Evolutionary conservation across 2,797 vertebrate genomes (phyloP).

Genomic region (Enoplosus armatus): DNA sequence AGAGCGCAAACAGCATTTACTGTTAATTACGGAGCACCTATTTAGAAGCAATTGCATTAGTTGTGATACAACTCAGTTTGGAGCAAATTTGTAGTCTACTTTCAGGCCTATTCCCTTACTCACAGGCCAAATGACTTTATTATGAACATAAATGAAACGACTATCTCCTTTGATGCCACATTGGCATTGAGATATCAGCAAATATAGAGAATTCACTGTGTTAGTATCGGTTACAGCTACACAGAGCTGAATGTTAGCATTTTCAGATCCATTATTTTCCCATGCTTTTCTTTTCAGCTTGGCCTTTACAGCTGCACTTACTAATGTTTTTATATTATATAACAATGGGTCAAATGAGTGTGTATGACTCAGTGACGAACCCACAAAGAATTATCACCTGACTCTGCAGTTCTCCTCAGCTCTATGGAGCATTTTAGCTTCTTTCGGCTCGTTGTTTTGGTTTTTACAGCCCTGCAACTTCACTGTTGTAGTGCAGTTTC

Average conservation of each 20-base stretch:
- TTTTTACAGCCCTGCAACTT: too few species aligned
- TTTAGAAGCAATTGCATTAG: constrained; percentile 42
- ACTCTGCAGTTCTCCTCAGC: not conserved
- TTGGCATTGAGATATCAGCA: not conserved
- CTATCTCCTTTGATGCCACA: not conserved
- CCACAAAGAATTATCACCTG: not conserved
- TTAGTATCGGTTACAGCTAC: not conserved
- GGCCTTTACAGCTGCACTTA: not conserved
- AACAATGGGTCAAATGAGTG: not conserved
- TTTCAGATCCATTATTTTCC: too few species aligned
- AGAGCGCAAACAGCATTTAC: constrained; percentile 47
- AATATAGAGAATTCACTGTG: not conserved
- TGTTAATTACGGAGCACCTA: constrained; percentile 55
- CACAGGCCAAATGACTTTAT: not conserved
- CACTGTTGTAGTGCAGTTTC: too few species aligned
- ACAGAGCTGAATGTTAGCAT: not conserved
- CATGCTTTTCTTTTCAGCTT: not conserved
- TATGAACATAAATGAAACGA: constrained; percentile 7
- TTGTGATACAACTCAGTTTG: constrained; percentile 32
- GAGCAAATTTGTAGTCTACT: constrained; percentile 42
- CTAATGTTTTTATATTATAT: too few species aligned
- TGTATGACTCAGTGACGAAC: not conserved
- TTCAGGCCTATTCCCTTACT: not conserved
- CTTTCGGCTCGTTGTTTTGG: not conserved
- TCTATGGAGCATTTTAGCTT: not conserved